phyloP scores from a whole-genome alignment of 2,113 vertebrate species.

The Paracanthobrama guichenoti region DNA sequence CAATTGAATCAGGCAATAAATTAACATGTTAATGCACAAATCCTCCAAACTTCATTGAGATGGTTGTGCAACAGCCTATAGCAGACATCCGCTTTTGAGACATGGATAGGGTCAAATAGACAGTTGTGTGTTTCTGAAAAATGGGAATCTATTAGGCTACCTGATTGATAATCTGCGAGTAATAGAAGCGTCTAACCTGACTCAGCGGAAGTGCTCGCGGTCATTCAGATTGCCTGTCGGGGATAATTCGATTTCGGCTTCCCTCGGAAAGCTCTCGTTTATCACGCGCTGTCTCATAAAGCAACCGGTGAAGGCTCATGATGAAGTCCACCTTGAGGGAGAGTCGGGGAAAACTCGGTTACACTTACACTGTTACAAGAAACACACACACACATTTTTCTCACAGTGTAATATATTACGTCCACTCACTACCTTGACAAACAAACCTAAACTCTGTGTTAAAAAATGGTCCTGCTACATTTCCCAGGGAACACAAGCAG shows the following conservation, averaged over 20 bases:
- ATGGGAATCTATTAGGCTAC: background rate
- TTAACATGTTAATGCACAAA: background rate
- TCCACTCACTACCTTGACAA: background rate
- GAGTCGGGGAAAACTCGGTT: background rate
- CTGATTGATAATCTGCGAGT: background rate
- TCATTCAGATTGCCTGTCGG: background rate
- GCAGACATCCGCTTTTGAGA: background rate
- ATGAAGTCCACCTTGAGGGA: conserved; percentile 9
- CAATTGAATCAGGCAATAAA: background rate
- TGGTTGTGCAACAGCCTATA: background rate
- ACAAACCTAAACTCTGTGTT: background rate
- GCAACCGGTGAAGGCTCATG: background rate
- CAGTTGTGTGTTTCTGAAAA: background rate
- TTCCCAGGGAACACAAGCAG: background rate
- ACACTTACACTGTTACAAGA: background rate
- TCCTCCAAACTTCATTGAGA: background rate
- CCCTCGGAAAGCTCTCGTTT: background rate
- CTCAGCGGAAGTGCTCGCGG: conserved; percentile 3
- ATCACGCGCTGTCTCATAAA: conserved; percentile 6
- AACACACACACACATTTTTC: background rate
- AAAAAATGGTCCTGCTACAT: background rate
- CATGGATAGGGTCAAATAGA: background rate
- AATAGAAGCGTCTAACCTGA: background rate
- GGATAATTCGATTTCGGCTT: conserved; percentile 13
- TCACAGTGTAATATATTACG: background rate